Evolutionary conservation across 1,140 invertebrate species (phyloP).

Genomic region (Nephila pilipes): DNA sequence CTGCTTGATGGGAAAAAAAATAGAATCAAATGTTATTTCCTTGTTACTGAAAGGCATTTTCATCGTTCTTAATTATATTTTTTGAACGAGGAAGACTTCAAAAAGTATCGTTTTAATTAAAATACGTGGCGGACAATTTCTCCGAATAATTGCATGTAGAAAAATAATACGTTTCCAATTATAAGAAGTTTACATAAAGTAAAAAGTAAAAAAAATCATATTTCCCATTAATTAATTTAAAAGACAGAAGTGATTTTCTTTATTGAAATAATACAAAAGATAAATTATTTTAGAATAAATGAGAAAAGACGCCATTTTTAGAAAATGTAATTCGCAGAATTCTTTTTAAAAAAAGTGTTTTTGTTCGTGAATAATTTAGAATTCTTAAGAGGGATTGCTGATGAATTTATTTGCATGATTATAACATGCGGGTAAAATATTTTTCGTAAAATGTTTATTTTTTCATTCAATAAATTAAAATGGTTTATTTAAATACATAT

Average conservation of each 20-base stretch:
- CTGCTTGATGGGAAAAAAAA: slow-evolving; percentile 2
- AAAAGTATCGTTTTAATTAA: slow-evolving; percentile 58
- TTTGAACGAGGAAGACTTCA: slow-evolving; percentile 29
- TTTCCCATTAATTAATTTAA: slow-evolving; percentile 54
- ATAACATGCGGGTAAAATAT: background rate
- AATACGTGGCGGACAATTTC: slow-evolving; percentile 46
- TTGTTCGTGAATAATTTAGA: slow-evolving; percentile 6
- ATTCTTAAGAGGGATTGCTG: slow-evolving; percentile 20
- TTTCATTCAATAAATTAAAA: background rate
- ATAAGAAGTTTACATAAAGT: slow-evolving; percentile 44
- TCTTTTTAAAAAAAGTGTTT: background rate
- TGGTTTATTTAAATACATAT: background rate
- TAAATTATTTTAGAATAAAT: slow-evolving; percentile 43
- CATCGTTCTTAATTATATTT: slow-evolving; percentile 57
- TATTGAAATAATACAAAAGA: slow-evolving; percentile 50
- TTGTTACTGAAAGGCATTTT: slow-evolving; percentile 36
- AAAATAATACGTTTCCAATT: slow-evolving; percentile 56
- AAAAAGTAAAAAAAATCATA: background rate
- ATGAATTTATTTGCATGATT: slow-evolving; percentile 27
- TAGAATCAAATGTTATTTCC: slow-evolving; percentile 10
- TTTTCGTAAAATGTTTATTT: background rate
- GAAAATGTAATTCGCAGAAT: slow-evolving; percentile 14
- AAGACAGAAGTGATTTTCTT: slow-evolving; percentile 50
- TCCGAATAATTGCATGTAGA: slow-evolving; percentile 27
- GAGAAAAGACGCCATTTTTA: slow-evolving; percentile 34